These are phyloP conservation scores for Augochlora pura DNA, from an alignment of 1,140 invertebrate genomes.

Conservation along the genomic window DNA sequence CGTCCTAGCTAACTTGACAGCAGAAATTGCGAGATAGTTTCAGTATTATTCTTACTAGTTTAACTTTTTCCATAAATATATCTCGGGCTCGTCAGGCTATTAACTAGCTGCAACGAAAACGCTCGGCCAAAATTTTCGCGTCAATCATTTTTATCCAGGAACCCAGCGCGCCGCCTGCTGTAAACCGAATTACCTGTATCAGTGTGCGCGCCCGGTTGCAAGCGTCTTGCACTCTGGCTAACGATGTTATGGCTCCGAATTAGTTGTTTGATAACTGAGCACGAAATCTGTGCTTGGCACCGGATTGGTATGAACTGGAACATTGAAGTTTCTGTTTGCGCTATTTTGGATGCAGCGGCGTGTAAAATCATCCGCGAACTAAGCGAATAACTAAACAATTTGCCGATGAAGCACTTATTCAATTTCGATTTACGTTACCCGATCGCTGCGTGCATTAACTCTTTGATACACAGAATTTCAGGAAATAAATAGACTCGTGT, in stretches of 20 bases:
- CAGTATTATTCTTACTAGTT: neutral
- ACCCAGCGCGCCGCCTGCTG: slow-evolving; percentile 50
- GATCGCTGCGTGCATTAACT: too few species aligned
- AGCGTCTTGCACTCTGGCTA: slow-evolving; percentile 58
- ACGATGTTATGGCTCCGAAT: slow-evolving; percentile 63
- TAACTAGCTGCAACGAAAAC: neutral
- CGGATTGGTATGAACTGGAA: slow-evolving; percentile 39
- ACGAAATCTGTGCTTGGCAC: slow-evolving; percentile 17
- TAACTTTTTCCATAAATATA: neutral
- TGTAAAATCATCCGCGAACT: too few species aligned
- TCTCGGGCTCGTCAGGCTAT: neutral
- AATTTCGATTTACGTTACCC: too few species aligned
- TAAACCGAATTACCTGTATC: slow-evolving; percentile 65
- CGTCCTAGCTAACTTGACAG: too few species aligned
- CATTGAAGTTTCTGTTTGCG: slow-evolving; percentile 29
- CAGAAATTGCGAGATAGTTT: too few species aligned
- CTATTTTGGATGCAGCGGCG: neutral
- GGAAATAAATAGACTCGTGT: too few species aligned
- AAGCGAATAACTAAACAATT: too few species aligned
- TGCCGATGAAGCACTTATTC: too few species aligned
- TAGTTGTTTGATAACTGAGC: slow-evolving; percentile 63
- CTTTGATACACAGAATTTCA: too few species aligned
- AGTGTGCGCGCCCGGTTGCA: slow-evolving; percentile 61
- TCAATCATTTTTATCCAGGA: slow-evolving; percentile 48
- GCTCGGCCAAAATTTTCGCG: slow-evolving; percentile 40